Evolutionary conservation across 2,888 invertebrate genomes (phyloP).

Genomic region (Dorcus parallelipipedus): DNA sequence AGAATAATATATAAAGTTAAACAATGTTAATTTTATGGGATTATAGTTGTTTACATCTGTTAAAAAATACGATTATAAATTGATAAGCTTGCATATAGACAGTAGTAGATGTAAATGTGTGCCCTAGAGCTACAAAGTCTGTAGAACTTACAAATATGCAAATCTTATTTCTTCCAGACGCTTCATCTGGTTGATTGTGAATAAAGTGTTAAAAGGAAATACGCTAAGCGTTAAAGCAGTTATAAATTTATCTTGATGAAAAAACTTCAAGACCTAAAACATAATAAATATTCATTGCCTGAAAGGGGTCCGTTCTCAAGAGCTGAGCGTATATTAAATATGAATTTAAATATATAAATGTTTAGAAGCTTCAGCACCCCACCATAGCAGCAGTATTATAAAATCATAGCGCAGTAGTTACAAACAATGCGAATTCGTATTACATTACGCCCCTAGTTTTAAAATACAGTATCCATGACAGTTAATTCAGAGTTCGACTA

Average conservation of each 20-base stretch:
- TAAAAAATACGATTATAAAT: too few relatives aligned
- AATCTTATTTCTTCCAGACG: too few relatives aligned
- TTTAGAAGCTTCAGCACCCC: conserved; percentile 38
- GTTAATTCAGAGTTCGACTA: conserved; percentile 39
- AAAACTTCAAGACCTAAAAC: conserved; percentile 34
- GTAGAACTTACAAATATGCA: too few relatives aligned
- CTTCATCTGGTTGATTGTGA: too few relatives aligned
- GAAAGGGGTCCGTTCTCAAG: conserved; percentile 24
- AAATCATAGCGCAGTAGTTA: conserved; percentile 41
- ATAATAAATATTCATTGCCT: conserved; percentile 42
- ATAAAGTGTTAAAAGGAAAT: not conserved
- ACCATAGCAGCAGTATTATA: conserved; percentile 30
- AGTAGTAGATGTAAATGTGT: too few relatives aligned
- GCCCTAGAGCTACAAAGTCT: too few relatives aligned
- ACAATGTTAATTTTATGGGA: too few relatives aligned
- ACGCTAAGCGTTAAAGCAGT: conserved; percentile 15
- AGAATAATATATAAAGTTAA: too few relatives aligned
- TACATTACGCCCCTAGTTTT: conserved; percentile 40
- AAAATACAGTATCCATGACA: conserved; percentile 46
- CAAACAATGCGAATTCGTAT: conserved; percentile 38
- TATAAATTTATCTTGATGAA: conserved; percentile 25
- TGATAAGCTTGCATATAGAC: too few relatives aligned
- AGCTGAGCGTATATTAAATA: conserved; percentile 41
- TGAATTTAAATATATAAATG: conserved; percentile 44
- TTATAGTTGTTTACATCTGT: too few relatives aligned